Conservation (phyloP, 2,888 invertebrate species). For the Drosophila putrida region DNA sequence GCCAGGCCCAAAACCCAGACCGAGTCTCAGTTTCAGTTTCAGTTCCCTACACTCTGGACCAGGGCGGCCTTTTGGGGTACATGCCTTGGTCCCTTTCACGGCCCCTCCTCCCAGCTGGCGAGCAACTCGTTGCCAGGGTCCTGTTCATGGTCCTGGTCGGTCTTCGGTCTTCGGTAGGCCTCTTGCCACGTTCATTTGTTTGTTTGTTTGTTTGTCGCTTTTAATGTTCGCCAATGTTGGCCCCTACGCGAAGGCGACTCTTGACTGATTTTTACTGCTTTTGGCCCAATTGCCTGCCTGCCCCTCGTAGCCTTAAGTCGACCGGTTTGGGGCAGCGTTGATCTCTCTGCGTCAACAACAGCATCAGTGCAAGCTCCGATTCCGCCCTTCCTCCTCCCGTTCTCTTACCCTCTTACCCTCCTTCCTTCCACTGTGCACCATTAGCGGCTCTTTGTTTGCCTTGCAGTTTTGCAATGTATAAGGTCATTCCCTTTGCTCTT, state of each 20-base stretch:
- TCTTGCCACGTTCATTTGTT: slow-evolving; percentile 34
- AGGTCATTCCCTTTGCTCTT: slow-evolving; percentile 63
- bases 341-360: slow-evolving; percentile 55
- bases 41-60: neutral
- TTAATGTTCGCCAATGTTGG: slow-evolving; percentile 70
- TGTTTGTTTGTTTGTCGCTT: slow-evolving; percentile 79
- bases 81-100: too few species aligned
- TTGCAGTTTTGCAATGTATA: slow-evolving; percentile 65
- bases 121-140: slow-evolving; percentile 9
- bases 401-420: neutral
- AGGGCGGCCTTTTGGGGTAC: too few species aligned
- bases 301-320: slow-evolving; percentile 23
- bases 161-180: neutral
- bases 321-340: slow-evolving; percentile 33
- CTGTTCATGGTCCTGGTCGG: neutral
- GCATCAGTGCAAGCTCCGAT: slow-evolving; percentile 22
- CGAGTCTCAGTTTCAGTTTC: neutral
- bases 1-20: slow-evolving; percentile 23
- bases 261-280: slow-evolving; percentile 81
- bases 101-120: slow-evolving; percentile 37
- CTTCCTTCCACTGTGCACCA: slow-evolving; percentile 33
- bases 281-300: slow-evolving; percentile 81
- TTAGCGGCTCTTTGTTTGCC: slow-evolving; percentile 77
- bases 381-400: slow-evolving; percentile 6
- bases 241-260: slow-evolving; percentile 63